Evolutionary conservation across 2,888 invertebrate species (phyloP), one percentile per base, ranked within the genome.

Genomic region (Pseudoips prasinana): DNA sequence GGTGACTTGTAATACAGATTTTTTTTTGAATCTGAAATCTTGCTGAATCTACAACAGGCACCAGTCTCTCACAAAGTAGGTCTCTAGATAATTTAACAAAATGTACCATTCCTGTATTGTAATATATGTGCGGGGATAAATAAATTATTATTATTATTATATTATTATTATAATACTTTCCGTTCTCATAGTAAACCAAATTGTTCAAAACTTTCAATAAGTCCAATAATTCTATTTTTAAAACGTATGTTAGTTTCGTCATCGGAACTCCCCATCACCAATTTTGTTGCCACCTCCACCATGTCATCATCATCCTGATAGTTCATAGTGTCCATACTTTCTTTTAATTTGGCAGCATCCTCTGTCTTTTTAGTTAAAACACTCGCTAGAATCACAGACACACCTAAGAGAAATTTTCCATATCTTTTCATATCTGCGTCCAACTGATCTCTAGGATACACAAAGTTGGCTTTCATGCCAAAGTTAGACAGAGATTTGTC

Each of bases 371-470:
- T 36, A 1, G 43, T 35, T 1, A 58, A 4, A 5, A 60, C 10
- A 28, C 32, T 42, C 5, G 49, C 30, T 2, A 61, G 22, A 1
- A 66, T 3, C 8, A 61, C 2, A 11, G 47, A 34, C 0, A 48
- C n/a, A 1, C 42, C 51, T 4, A 70, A 49, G 6, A 39, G 20
- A 0, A 47, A 1, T 30, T 50, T 67, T 0, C 52, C 58, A 20
- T 64, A 57, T 41, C 53, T 52, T 17, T 55, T 63, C 10, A 70
- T 28, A 11, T 68, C 70, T 6, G 41, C 48, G 1, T 65, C 61
- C 2, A 67, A 29, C 25, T 60, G 51, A 1, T 58, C 58, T 44
- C 39, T 55, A 0, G 69, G 52, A 17, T 59, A 70, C 1, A 60
- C 14, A 2, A 28, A 41, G 17, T 46, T 50, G 1, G 41, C 53